phyloP scores from a whole-genome alignment of 2,888 invertebrate genomes.

The Pecten maximus region DNA sequence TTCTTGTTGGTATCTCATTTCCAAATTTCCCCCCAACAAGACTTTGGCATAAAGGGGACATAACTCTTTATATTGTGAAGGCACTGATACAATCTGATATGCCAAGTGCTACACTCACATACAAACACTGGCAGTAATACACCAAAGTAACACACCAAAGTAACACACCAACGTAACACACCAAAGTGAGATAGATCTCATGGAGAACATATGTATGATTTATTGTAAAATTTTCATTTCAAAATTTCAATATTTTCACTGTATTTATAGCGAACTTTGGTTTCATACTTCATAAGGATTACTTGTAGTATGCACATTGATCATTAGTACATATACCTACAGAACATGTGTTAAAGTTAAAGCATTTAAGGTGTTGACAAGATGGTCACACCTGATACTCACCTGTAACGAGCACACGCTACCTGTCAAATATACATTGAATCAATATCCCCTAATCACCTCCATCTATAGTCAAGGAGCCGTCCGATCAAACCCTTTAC shows the following conservation, averaged over 20 bases:
- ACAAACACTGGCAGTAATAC: too few relatives aligned
- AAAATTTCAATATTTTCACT: neutral
- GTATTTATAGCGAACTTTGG: neutral
- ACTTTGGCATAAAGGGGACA: neutral
- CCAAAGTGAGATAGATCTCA: too few relatives aligned
- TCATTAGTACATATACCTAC: neutral
- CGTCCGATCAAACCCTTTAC: neutral
- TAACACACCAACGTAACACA: too few relatives aligned
- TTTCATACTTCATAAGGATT: neutral
- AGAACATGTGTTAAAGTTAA: neutral
- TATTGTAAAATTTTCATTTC: neutral
- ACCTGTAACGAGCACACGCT: neutral
- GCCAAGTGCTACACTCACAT: too few relatives aligned
- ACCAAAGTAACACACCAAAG: too few relatives aligned
- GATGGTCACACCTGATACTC: conserved; percentile 20
- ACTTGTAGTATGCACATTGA: neutral
- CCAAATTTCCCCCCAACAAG: neutral
- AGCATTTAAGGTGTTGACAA: neutral
- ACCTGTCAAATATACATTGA: conserved; percentile 2
- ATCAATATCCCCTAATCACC: neutral
- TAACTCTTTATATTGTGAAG: neutral
- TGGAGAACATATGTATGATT: too few relatives aligned
- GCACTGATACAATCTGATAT: neutral
- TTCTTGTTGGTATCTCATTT: too few relatives aligned
- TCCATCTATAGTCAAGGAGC: neutral